Conservation (phyloP, 23 tunicate species). For the Halocynthia aurantium region DNA sequence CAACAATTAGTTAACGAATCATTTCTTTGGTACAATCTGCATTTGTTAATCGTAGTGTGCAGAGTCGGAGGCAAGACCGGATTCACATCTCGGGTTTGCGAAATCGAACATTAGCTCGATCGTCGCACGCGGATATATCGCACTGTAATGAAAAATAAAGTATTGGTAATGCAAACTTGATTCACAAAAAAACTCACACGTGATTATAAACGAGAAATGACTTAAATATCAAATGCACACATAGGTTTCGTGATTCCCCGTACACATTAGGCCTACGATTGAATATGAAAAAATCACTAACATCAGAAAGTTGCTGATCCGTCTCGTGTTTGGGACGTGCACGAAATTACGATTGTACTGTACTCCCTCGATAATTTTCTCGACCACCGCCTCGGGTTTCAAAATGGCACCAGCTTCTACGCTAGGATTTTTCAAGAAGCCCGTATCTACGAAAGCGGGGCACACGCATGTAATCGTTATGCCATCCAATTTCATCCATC, state of each 20-base stretch:
- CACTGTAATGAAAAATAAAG: not conserved
- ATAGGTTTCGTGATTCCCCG: no score
- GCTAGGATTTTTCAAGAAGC: constrained; percentile 15
- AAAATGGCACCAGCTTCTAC: not conserved
- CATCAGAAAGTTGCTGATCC: not conserved
- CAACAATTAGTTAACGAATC: no score
- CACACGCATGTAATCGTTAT: constrained; percentile 15
- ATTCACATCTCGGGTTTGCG: constrained; percentile 1
- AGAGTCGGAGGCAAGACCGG: not conserved
- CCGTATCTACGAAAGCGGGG: constrained; percentile 20
- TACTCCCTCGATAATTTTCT: constrained; percentile 31
- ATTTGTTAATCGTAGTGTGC: no score
- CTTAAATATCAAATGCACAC: no score
- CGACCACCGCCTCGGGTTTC: constrained; percentile 40
- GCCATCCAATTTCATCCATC: constrained; percentile 24
- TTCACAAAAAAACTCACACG: no score
- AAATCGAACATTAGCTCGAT: not conserved
- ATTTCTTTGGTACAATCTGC: no score
- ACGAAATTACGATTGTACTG: constrained; percentile 8
- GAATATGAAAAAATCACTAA: not conserved
- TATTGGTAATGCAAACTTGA: no score
- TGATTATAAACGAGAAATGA: no score
- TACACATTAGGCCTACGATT: not conserved
- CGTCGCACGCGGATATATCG: not conserved
- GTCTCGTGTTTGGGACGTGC: constrained; percentile 4